These are phyloP conservation scores for Mastomys natalensis DNA, from an alignment of 2,113 vertebrate species.

Conservation along the genomic window DNA sequence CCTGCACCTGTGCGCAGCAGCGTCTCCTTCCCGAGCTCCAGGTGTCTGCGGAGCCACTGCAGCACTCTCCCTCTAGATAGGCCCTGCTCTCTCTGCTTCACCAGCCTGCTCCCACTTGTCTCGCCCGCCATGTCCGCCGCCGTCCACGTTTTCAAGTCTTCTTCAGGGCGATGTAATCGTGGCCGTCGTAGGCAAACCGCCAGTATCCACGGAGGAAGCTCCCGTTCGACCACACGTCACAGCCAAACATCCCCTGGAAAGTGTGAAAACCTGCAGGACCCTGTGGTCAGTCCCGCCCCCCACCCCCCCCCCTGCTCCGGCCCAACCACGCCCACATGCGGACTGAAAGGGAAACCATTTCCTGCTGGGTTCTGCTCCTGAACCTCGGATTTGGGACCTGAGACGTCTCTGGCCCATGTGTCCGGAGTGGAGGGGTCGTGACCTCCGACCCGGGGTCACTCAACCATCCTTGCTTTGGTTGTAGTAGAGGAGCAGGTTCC, in stretches of 20 bases:
- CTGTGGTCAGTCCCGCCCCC: not conserved
- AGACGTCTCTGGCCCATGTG: no score
- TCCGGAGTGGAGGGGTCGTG: no score
- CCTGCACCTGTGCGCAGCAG: not conserved
- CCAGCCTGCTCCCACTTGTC: not conserved
- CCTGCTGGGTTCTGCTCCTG: no score
- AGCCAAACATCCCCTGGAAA: accelerated
- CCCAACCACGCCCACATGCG: no score
- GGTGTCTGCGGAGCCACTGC: not conserved
- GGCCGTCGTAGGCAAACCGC: not conserved
- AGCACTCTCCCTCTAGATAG: not conserved
- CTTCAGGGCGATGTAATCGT: not conserved
- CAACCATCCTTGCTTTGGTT: no score
- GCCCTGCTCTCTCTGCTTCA: accelerated
- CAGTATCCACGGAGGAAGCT: accelerated
- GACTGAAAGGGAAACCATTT: no score
- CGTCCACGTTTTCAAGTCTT: not conserved
- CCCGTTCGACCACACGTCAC: accelerated
- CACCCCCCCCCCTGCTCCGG: not conserved
- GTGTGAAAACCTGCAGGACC: not conserved
- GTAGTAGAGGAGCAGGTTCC: no score
- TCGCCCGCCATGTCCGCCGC: not conserved
- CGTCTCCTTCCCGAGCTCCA: not conserved
- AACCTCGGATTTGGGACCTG: no score
- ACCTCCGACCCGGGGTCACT: no score